Percentiles rank a stretch among this genome's conserved stretches.
phyloP scores from a whole-genome alignment of 1,140 invertebrate species.

The Eupristina koningsbergeri region DNA sequence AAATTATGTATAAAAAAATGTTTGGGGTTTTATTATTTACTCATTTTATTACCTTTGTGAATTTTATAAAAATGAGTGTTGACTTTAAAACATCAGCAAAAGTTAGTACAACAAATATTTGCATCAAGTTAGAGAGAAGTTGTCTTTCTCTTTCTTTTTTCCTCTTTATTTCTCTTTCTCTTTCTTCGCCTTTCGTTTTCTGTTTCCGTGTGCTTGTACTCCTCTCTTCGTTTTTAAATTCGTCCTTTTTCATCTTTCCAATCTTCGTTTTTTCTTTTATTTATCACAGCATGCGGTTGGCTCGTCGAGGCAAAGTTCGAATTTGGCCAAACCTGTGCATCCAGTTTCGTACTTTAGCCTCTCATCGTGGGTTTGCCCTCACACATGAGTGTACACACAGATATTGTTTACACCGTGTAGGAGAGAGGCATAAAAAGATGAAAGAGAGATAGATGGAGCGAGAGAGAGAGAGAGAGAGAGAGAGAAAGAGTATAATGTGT shows the following conservation, averaged over 20 bases:
- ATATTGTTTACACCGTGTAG: slow-evolving; percentile 33
- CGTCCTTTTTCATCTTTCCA: not conserved
- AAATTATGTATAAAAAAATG: not conserved
- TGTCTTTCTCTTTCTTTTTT: not conserved
- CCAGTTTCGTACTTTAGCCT: slow-evolving; percentile 38
- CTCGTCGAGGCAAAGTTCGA: slow-evolving; percentile 21
- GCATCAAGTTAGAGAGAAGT: not conserved
- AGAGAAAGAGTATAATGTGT: not conserved
- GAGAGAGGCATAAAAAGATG: not conserved
- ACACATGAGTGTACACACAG: not conserved
- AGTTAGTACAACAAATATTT: slow-evolving; percentile 25
- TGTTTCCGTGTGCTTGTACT: not conserved
- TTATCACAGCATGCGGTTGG: slow-evolving; percentile 23
- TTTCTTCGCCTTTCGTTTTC: not conserved
- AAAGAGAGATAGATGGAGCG: slow-evolving; percentile 1
- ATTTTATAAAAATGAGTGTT: not conserved
- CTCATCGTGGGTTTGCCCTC: not conserved
- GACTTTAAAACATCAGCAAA: not conserved
- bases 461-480: not conserved
- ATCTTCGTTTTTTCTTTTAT: slow-evolving; percentile 32
- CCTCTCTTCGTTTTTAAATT: not conserved
- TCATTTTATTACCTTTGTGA: not conserved
- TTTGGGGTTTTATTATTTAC: not conserved
- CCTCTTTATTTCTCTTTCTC: not conserved
- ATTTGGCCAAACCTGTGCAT: slow-evolving; percentile 43